Evolutionary conservation across 2,888 invertebrate species (phyloP).

Genomic region (Rhamnusium bicolor): DNA sequence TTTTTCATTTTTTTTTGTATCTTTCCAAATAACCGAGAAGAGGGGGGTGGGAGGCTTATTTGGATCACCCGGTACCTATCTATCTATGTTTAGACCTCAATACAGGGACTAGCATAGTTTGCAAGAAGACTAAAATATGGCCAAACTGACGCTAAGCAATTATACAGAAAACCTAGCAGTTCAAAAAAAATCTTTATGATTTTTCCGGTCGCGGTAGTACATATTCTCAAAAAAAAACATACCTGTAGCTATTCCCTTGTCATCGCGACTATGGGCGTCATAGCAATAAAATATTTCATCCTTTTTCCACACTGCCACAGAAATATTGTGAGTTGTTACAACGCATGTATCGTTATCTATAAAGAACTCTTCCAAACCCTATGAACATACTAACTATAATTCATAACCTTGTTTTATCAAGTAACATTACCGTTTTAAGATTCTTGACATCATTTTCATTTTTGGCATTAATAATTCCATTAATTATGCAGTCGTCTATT

Average conservation of each 20-base stretch:
- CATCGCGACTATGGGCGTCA: slow-evolving; percentile 76
- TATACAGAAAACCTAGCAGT: too few relatives aligned
- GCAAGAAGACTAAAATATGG: too few relatives aligned
- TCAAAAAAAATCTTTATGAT: too few relatives aligned
- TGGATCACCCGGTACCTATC: too few relatives aligned
- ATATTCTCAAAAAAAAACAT: too few relatives aligned
- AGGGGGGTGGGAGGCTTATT: too few relatives aligned
- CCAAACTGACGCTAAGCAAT: too few relatives aligned
- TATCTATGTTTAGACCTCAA: too few relatives aligned
- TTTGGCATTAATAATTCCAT: slow-evolving; percentile 60
- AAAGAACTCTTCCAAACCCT: slow-evolving; percentile 62
- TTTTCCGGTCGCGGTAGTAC: too few relatives aligned
- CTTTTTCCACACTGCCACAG: slow-evolving; percentile 75
- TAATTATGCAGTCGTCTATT: slow-evolving; percentile 65
- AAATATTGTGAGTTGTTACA: slow-evolving; percentile 74
- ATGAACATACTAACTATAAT: slow-evolving; percentile 30
- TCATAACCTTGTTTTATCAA: neutral
- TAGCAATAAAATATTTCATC: slow-evolving; percentile 73
- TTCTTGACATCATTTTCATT: slow-evolving; percentile 45
- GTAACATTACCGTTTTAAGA: slow-evolving; percentile 39
- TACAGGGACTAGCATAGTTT: too few relatives aligned
- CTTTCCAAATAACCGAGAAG: too few relatives aligned
- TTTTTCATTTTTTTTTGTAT: too few relatives aligned
- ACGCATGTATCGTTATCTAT: slow-evolving; percentile 70
- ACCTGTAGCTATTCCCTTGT: slow-evolving; percentile 71